phyloP scores from a whole-genome alignment of 2,113 vertebrate genomes.

The Lycaon pictus region DNA sequence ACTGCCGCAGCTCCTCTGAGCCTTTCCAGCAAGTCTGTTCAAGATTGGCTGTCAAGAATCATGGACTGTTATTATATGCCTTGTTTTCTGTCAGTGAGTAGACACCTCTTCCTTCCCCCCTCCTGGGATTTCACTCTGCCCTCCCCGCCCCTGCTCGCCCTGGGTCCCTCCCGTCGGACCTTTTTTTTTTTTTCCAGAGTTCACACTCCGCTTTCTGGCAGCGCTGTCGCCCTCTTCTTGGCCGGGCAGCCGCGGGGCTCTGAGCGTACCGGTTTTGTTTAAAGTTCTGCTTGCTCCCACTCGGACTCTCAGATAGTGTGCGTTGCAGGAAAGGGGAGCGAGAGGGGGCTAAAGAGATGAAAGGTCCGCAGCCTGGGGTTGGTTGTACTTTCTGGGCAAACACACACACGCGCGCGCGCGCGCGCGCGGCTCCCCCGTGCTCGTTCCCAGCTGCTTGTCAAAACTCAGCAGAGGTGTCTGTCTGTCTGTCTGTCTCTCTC shows the following conservation, averaged over 20 bases:
- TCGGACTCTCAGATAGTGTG: background rate
- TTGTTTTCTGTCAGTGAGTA: slow-evolving; percentile 99
- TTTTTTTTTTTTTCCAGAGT: background rate
- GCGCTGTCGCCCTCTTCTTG: slow-evolving; percentile 1
- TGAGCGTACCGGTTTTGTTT: accelerated
- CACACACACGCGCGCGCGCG: background rate
- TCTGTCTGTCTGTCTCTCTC: background rate
- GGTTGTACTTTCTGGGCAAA: background rate
- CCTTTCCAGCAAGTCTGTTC: slow-evolving; percentile 92
- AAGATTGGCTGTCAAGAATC: slow-evolving; percentile 95
- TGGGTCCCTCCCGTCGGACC: slow-evolving; percentile 63
- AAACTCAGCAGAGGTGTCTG: background rate
- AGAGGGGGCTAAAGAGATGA: background rate
- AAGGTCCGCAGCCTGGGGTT: background rate
- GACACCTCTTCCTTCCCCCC: slow-evolving; percentile 83
- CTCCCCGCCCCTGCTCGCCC: slow-evolving; percentile 46
- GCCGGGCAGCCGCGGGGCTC: background rate
- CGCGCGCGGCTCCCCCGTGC: background rate
- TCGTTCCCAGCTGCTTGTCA: slow-evolving; percentile 57
- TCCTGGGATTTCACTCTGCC: slow-evolving; percentile 59
- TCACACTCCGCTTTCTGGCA: slow-evolving; percentile 39
- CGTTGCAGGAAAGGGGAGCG: background rate
- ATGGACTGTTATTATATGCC: slow-evolving; percentile 99
- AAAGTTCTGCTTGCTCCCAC: background rate
- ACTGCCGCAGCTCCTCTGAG: slow-evolving; percentile 89